phyloP scores from a whole-genome alignment of 1,140 invertebrate genomes.

The Ceratina calcarata region DNA sequence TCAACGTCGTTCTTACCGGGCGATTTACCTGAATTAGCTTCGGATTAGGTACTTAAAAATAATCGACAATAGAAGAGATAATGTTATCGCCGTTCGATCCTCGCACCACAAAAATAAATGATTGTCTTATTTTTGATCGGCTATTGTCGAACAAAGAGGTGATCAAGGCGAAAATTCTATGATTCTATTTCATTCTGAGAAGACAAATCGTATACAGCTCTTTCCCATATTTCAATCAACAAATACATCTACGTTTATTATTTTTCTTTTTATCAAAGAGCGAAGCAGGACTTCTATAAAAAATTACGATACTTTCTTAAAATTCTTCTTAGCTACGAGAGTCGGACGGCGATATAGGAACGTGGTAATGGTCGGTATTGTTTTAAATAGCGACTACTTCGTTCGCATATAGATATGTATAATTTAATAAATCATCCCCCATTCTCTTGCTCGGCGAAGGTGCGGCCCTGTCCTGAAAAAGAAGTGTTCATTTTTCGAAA shows the following conservation, averaged over 20 bases:
- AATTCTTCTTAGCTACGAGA: background rate
- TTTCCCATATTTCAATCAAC: too few species aligned
- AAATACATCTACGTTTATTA: too few species aligned
- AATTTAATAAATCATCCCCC: background rate
- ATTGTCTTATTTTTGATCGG: background rate
- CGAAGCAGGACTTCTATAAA: too few species aligned
- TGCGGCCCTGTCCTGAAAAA: conserved; percentile 40
- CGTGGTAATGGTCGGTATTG: conserved; percentile 24
- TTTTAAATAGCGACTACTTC: conserved; percentile 17
- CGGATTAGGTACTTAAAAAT: conserved; percentile 25
- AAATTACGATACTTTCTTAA: too few species aligned
- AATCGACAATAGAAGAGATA: conserved; percentile 21
- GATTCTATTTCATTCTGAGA: too few species aligned
- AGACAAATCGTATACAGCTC: too few species aligned
- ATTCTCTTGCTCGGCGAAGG: conserved; percentile 33
- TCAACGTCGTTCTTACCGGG: too few species aligned
- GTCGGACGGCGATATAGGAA: background rate
- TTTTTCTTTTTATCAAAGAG: too few species aligned
- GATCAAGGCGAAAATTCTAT: too few species aligned
- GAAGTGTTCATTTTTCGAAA: conserved; percentile 49
- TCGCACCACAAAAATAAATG: background rate
- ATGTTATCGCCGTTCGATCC: conserved; percentile 7
- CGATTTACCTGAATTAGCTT: background rate
- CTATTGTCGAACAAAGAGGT: too few species aligned
- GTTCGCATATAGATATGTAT: background rate